phyloP scores from a whole-genome alignment of 1,140 invertebrate species.

The Ylistrum balloti region DNA sequence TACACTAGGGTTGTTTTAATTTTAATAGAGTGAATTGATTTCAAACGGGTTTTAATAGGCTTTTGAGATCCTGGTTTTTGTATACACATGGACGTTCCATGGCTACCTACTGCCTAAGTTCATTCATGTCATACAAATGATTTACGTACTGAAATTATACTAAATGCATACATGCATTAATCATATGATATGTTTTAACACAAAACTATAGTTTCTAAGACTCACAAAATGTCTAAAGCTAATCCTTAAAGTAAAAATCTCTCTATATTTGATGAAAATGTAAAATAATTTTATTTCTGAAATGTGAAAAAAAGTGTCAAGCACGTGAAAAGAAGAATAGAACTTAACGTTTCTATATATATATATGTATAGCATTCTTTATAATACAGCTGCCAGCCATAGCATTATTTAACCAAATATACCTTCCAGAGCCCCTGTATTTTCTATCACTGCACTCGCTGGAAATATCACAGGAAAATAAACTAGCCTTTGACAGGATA shows the following conservation, averaged over 20 bases:
- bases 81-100: too few species aligned
- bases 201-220: background rate
- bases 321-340: background rate
- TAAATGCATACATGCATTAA: background rate
- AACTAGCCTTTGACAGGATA: background rate
- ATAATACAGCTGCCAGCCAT: background rate
- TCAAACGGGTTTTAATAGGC: too few species aligned
- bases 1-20: too few species aligned
- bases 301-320: background rate
- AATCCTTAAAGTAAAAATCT: background rate
- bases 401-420: background rate
- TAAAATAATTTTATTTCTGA: too few species aligned
- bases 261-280: too few species aligned
- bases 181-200: background rate
- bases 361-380: background rate
- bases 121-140: too few species aligned
- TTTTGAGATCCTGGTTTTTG: too few species aligned
- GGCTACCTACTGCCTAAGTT: too few species aligned
- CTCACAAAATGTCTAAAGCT: background rate
- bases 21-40: too few species aligned
- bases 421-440: background rate
- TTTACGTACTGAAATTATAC: background rate
- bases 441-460: slow-evolving; percentile 33
- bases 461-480: background rate
- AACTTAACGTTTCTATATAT: background rate